A percentile compares a stretch with the other conserved stretches of the same genome.
Conservation (phyloP, 2,888 invertebrate genomes). For the Thecocarcelia acutangulata region DNA sequence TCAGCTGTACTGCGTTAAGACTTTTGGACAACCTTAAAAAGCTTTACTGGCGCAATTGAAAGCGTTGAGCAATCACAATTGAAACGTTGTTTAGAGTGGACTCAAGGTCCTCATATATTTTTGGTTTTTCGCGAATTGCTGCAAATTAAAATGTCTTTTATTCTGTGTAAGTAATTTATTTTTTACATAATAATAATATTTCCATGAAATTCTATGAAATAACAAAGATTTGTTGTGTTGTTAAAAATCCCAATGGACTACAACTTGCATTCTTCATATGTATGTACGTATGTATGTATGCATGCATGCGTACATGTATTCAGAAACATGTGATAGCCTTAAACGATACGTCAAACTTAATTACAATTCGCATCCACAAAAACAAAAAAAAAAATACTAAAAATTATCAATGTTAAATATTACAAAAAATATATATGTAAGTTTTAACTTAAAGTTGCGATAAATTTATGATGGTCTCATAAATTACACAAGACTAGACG, state of each 20-base stretch:
- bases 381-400: neutral
- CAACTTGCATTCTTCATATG: neutral
- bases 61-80: too few species aligned
- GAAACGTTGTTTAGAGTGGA: too few species aligned
- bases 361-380: slow-evolving; percentile 25
- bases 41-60: too few species aligned
- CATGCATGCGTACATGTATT: neutral
- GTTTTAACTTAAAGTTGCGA: slow-evolving; percentile 23
- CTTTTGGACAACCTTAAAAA: too few species aligned
- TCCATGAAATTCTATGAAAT: too few species aligned
- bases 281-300: neutral
- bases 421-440: slow-evolving; percentile 2
- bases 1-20: too few species aligned
- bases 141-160: too few species aligned
- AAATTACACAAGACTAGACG: slow-evolving; percentile 23
- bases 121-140: neutral
- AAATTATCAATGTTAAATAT: slow-evolving; percentile 46
- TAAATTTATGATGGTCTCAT: slow-evolving; percentile 60
- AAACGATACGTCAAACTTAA: slow-evolving; percentile 30
- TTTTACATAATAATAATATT: too few species aligned
- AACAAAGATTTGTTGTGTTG: too few species aligned
- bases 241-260: too few species aligned
- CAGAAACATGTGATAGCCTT: slow-evolving; percentile 8
- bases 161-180: too few species aligned
- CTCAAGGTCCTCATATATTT: too few species aligned